phyloP scores from a whole-genome alignment of 2,113 vertebrate species.

The Oostethus manadensis region DNA sequence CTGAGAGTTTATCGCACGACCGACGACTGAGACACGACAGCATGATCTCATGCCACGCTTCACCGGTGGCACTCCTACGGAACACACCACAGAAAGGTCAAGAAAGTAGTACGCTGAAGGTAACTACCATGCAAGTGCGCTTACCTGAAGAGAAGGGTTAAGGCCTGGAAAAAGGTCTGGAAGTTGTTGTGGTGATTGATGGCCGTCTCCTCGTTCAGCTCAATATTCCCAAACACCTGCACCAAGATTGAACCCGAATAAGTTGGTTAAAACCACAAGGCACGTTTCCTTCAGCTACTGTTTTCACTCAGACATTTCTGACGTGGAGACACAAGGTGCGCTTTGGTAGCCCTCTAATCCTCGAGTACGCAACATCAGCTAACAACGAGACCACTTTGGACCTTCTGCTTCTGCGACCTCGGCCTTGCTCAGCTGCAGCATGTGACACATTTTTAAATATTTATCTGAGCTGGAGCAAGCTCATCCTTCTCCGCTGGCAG shows the following conservation, averaged over 20 bases:
- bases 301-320: too few species aligned
- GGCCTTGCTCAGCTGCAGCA: too few species aligned
- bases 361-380: too few species aligned
- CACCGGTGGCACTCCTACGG: slow-evolving; percentile 90
- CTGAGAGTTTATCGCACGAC: slow-evolving; percentile 76
- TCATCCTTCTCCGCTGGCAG: too few species aligned
- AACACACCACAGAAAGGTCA: neutral
- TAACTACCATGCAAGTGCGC: neutral
- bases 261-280: neutral
- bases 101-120: neutral
- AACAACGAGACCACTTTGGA: too few species aligned
- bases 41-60: slow-evolving; percentile 99
- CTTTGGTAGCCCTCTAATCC: too few species aligned
- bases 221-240: slow-evolving; percentile 97
- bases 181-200: slow-evolving; percentile 97
- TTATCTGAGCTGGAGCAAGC: too few species aligned
- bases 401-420: too few species aligned
- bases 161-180: slow-evolving; percentile 88
- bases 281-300: too few species aligned
- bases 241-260: neutral
- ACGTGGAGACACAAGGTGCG: too few species aligned
- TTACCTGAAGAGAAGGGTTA: slow-evolving; percentile 95
- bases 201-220: slow-evolving; percentile 78
- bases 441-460: too few species aligned
- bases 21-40: slow-evolving; percentile 83